Conservation (phyloP, 2,113 vertebrate species). For the Megalops atlanticus region DNA sequence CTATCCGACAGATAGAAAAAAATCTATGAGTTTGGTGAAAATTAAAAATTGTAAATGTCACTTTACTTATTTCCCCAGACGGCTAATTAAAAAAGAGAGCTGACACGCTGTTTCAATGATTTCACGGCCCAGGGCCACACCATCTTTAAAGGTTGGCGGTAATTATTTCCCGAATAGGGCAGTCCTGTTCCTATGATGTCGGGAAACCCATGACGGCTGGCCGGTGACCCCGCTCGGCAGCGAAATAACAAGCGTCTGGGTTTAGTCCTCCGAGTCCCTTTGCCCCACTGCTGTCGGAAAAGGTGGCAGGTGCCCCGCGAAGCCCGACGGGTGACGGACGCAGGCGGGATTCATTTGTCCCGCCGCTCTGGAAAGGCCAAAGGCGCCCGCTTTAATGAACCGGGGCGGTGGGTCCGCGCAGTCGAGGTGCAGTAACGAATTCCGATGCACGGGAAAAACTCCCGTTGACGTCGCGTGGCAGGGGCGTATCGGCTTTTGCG, state of each 20-base stretch:
- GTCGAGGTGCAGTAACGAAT: neutral
- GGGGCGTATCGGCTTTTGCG: no score
- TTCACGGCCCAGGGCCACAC: neutral
- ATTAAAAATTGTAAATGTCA: neutral
- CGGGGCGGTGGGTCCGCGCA: no score
- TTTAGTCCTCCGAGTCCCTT: no score
- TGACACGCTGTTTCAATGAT: neutral
- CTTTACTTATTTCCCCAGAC: conserved; percentile 4
- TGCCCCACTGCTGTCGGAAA: no score
- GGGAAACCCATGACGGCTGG: neutral
- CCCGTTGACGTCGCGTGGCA: no score
- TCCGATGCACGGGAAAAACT: neutral
- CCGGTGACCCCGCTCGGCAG: neutral
- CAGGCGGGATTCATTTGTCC: neutral
- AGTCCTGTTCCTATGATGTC: neutral
- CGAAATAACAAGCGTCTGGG: neutral
- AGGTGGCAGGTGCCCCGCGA: no score
- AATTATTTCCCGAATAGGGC: neutral
- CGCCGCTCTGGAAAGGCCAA: no score
- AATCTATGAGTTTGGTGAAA: neutral
- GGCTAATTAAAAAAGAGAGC: neutral
- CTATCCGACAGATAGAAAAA: neutral
- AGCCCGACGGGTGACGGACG: no score
- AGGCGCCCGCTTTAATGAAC: no score
- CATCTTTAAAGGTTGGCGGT: neutral